Base-by-base conservation (phyloP, 2,888 invertebrate species). In the Clusia tigrina region DNA sequence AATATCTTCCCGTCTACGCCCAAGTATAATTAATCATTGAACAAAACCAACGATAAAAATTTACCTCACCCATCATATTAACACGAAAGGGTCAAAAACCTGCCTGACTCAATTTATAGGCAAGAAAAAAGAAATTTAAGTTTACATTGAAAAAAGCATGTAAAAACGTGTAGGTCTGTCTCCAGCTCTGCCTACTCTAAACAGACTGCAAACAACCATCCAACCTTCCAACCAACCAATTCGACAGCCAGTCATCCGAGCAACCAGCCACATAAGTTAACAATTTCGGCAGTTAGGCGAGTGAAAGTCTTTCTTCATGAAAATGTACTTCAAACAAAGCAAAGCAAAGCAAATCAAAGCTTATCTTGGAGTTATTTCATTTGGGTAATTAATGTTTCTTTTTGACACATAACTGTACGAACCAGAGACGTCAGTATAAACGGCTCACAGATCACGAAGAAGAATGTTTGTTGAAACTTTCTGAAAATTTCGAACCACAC, bases 261-360 rank as follows among this genome's bases (percentile, higher is more conserved):
- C n/a, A n/a, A n/a, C n/a, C 32, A 32, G 12, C 32, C 32, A 32
- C 6, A 32, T 32, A 9, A 15, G 3, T 42, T 42, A 3, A n/a
- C 42, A 42, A 3, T 42, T 42, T 3, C n/a, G 12, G n/a, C 42
- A n/a, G 42, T n/a, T 42, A 6, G 32, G 42, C 42, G 42, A 42
- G 42, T 42, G 42, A 42, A 42, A 42, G 42, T 42, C 42, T 42
- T n/a, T 15, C 42, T n/a, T n/a, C n/a, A n/a, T n/a, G n/a, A n/a
- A n/a, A n/a, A n/a, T n/a, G n/a, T n/a, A n/a, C n/a, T n/a, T n/a
- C n/a, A n/a, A n/a, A n/a, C n/a, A 12, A 32, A 32, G 32, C 32
- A 32, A 6, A 32, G 32, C 32, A 32, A 32, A 32, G 32, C 32
- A 32, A 32, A 32, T 9, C 32, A 32, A 32, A 32, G 32, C 32